These are phyloP conservation scores for Colostygia pectinataria DNA, from an alignment of 2,888 invertebrate species.

Conservation along the genomic window DNA sequence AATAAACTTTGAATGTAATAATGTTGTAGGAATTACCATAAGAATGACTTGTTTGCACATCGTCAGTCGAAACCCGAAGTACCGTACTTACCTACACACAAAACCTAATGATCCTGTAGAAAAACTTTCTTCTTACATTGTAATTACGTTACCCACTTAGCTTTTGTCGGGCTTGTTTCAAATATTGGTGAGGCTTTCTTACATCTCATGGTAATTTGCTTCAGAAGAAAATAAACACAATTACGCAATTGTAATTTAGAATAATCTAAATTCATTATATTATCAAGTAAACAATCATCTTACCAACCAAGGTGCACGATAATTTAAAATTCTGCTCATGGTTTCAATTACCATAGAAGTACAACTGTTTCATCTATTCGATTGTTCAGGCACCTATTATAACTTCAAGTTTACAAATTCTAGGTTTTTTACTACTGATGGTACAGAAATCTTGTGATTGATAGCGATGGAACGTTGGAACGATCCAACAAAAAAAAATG, in stretches of 20 bases:
- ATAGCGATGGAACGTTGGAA: constrained; percentile 6
- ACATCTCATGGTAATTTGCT: neutral
- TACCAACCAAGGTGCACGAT: constrained; percentile 36
- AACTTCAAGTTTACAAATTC: constrained; percentile 12
- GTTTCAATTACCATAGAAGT: constrained; percentile 55
- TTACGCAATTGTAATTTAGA: constrained; percentile 34
- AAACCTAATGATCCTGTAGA: constrained; percentile 21
- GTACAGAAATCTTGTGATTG: constrained; percentile 11
- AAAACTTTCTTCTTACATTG: constrained; percentile 50
- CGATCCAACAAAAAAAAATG: no score
- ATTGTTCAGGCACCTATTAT: constrained; percentile 43
- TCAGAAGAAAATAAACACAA: constrained; percentile 14
- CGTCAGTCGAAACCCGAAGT: constrained; percentile 34
- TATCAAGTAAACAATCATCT: constrained; percentile 18
- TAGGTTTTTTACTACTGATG: constrained; percentile 13
- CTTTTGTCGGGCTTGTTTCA: constrained; percentile 18
- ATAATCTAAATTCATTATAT: constrained; percentile 29
- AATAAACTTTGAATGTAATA: constrained; percentile 48
- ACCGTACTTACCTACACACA: constrained; percentile 38
- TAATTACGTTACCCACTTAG: constrained; percentile 49
- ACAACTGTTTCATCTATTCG: constrained; percentile 54
- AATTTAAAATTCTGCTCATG: constrained; percentile 52
- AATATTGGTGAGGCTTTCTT: constrained; percentile 16
- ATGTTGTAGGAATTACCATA: constrained; percentile 56
- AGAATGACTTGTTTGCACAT: constrained; percentile 59